Percentiles rank a stretch among this genome's conserved stretches.
phyloP scores from a whole-genome alignment of 35 echinoderm and acorn worm species.

The Heliocidaris erythrogramma region DNA sequence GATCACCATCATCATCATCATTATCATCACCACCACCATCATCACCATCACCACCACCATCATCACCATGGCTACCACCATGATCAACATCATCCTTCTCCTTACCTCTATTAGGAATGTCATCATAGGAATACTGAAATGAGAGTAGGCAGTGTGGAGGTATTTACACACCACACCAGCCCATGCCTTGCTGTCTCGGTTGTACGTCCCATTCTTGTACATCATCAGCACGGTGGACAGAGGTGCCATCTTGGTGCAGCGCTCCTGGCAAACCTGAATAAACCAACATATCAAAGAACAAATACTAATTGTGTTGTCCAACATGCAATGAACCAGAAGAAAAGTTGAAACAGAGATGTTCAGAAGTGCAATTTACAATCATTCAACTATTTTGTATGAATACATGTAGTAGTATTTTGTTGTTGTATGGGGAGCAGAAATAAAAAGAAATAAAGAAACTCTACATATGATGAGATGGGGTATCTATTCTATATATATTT shows the following conservation, averaged over 20 bases:
- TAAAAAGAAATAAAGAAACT: too few relatives aligned
- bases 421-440: too few relatives aligned
- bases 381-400: too few relatives aligned
- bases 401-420: too few relatives aligned
- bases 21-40: not conserved
- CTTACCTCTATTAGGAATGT: constrained; percentile 97
- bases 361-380: too few relatives aligned
- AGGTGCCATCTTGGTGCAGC: constrained; percentile 66
- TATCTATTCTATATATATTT: too few relatives aligned
- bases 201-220: constrained; percentile 92
- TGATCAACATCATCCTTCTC: not conserved
- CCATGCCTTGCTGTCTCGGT: constrained; percentile 76
- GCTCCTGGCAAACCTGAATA: constrained; percentile 57
- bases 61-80: not conserved
- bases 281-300: not conserved
- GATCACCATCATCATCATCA: not conserved
- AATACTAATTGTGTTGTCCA: not conserved
- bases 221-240: constrained; percentile 81
- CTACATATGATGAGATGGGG: too few relatives aligned
- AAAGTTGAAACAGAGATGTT: too few relatives aligned
- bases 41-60: not conserved
- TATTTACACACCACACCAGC: constrained; percentile 93
- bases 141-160: constrained; percentile 88
- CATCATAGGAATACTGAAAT: constrained; percentile 97
- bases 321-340: too few relatives aligned